Conservation (phyloP, 2,113 vertebrate species). For the Chauna torquata region DNA sequence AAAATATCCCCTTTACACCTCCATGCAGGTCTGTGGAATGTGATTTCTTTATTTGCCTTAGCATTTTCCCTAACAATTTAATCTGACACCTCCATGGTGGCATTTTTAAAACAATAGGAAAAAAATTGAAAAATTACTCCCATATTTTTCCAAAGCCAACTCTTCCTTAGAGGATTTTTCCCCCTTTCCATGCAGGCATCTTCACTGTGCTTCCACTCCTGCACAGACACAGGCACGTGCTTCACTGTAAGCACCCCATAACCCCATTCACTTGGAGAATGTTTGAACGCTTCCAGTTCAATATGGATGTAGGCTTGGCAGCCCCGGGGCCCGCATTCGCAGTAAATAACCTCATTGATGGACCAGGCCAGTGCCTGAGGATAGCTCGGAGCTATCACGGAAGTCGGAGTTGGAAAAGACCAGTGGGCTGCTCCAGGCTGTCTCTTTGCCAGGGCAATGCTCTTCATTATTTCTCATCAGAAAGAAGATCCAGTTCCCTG, state of each 20-base stretch:
- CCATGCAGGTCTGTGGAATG: slow-evolving; percentile 24
- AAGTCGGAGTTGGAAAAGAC: slow-evolving; percentile 27
- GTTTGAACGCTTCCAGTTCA: not conserved
- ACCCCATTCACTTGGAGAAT: slow-evolving; percentile 10
- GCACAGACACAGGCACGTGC: not conserved
- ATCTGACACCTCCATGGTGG: not conserved
- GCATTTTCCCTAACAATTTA: slow-evolving; percentile 27
- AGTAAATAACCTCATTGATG: slow-evolving; percentile 16
- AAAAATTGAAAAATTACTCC: not conserved
- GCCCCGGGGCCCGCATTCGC: not conserved
- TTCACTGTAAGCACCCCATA: not conserved
- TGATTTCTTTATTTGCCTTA: not conserved
- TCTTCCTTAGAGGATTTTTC: not conserved
- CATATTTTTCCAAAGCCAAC: not conserved
- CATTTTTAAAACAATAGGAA: not conserved
- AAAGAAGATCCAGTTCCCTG: slow-evolving; percentile 44
- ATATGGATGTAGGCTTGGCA: not conserved
- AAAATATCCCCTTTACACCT: slow-evolving; percentile 34
- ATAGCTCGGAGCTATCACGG: not conserved
- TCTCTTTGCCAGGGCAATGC: slow-evolving; percentile 14
- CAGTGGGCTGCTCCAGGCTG: slow-evolving; percentile 14
- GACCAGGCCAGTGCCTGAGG: slow-evolving; percentile 17
- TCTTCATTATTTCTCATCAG: slow-evolving; percentile 44
- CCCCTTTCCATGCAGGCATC: not conserved
- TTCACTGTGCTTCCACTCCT: not conserved